phyloP scores from a whole-genome alignment of 1,140 invertebrate genomes.

The Bombyx mandarina region DNA sequence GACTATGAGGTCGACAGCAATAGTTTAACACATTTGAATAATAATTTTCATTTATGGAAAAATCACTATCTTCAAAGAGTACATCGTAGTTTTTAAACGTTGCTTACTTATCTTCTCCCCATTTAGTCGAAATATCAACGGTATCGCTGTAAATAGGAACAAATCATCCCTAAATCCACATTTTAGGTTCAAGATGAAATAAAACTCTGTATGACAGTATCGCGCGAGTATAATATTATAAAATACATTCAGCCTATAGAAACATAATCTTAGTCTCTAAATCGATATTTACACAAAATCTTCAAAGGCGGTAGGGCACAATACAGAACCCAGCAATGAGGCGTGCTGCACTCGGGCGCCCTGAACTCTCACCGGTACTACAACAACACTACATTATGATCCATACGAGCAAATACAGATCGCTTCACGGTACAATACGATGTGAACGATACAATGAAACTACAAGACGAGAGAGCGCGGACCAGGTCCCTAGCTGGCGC shows the following conservation, averaged over 20 bases:
- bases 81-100: no score
- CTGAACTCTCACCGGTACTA: not conserved
- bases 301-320: slow-evolving; percentile 39
- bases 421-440: no score
- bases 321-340: slow-evolving; percentile 23
- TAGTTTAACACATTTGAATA: no score
- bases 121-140: no score
- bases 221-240: slow-evolving; percentile 61
- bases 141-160: no score
- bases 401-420: no score
- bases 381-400: not conserved
- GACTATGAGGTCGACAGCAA: no score
- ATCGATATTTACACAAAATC: slow-evolving; percentile 57
- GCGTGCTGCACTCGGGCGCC: slow-evolving; percentile 2
- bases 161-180: no score
- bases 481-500: slow-evolving; percentile 14
- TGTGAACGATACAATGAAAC: no score
- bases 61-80: no score
- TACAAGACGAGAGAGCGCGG: not conserved
- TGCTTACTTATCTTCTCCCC: no score
- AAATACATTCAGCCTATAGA: slow-evolving; percentile 64
- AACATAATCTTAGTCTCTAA: slow-evolving; percentile 63
- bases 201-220: slow-evolving; percentile 23
- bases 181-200: slow-evolving; percentile 11
- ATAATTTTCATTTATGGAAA: no score